phyloP scores from a whole-genome alignment of 2,113 vertebrate species.

The Caranx melampygus region DNA sequence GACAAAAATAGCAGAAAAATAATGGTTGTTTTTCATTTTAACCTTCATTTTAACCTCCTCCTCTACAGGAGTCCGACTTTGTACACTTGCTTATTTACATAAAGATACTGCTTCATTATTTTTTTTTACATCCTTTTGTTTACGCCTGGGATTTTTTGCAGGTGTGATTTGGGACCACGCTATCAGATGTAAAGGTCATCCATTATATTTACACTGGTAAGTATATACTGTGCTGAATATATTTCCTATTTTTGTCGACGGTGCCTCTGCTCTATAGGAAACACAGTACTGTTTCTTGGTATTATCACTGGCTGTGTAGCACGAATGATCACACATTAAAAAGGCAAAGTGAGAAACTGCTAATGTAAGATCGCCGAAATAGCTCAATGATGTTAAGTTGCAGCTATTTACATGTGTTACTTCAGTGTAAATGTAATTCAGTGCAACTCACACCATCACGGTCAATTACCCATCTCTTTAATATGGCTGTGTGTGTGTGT shows the following conservation, averaged over 20 bases:
- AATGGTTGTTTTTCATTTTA: constrained; percentile 28
- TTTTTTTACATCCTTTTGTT: neutral
- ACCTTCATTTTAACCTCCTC: no score
- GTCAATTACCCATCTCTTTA: neutral
- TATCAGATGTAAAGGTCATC: neutral
- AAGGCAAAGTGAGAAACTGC: neutral
- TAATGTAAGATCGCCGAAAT: neutral
- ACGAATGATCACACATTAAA: neutral
- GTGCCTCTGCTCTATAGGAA: no score
- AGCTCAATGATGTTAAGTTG: neutral
- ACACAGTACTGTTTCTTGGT: no score
- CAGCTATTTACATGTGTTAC: constrained; percentile 14
- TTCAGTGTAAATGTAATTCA: neutral
- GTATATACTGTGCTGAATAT: neutral
- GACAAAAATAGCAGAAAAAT: constrained; percentile 17
- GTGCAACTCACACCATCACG: neutral
- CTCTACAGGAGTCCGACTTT: neutral
- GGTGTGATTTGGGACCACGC: neutral
- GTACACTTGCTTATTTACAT: neutral
- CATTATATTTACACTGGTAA: neutral
- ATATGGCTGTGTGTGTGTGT: neutral
- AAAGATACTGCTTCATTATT: neutral
- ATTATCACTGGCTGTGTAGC: no score
- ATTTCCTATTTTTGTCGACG: no score
- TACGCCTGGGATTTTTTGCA: neutral